A percentile compares a stretch with the other conserved stretches of the same genome.
phyloP scores from a whole-genome alignment of 2,888 invertebrate genomes.

The Tupiocoris notatus region DNA sequence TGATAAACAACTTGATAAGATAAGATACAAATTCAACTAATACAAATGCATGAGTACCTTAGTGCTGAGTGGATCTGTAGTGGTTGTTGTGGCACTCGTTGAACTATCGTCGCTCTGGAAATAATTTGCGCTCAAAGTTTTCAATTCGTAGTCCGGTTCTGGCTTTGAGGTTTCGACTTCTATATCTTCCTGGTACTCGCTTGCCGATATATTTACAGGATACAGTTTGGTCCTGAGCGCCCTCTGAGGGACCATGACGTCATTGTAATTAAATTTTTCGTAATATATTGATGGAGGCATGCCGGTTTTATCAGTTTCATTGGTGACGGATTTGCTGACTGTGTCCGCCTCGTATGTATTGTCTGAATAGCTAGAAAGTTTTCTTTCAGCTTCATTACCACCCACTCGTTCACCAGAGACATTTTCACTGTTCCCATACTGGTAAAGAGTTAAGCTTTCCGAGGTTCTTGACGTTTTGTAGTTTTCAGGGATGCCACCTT shows the following conservation, averaged over 20 bases:
- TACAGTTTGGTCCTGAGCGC: constrained; percentile 7
- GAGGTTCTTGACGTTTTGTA: constrained; percentile 19
- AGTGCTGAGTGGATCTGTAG: constrained; percentile 13
- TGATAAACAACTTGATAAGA: too few relatives aligned
- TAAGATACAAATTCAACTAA: too few relatives aligned
- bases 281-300: neutral
- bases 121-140: neutral
- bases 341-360: neutral
- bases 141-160: neutral
- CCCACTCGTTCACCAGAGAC: neutral
- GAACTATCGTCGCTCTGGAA: neutral
- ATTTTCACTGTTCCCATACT: neutral
- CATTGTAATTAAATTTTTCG: constrained; percentile 14
- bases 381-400: neutral
- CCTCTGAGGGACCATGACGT: constrained; percentile 3
- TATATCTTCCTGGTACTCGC: neutral
- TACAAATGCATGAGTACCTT: too few relatives aligned
- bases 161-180: neutral
- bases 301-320: neutral
- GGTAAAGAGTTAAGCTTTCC: neutral
- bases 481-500: constrained; percentile 18
- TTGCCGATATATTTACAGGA: constrained; percentile 2
- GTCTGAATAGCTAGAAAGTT: neutral
- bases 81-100: neutral
- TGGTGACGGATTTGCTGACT: neutral